Conservation (phyloP, 2,797 vertebrate species). For the Platyrinchus mystaceus region DNA sequence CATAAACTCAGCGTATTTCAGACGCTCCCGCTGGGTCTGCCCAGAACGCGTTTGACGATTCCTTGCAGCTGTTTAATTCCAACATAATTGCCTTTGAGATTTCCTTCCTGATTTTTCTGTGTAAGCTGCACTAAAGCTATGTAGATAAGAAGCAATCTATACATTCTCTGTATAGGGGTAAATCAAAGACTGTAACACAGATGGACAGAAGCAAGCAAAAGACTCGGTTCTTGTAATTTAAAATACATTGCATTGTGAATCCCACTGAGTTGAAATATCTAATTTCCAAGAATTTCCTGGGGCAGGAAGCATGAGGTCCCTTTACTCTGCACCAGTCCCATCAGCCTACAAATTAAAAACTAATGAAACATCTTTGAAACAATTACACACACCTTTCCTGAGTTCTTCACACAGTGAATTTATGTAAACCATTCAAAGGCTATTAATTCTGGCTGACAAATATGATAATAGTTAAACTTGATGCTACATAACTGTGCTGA, state of each 20-base stretch:
- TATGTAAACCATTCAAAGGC: not conserved
- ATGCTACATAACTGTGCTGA: conserved; percentile 26
- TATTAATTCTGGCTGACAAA: conserved; percentile 6
- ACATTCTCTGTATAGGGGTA: not conserved
- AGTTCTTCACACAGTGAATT: conserved; percentile 1
- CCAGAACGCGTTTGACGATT: not conserved
- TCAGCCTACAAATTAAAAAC: conserved; percentile 48
- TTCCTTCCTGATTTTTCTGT: conserved; percentile 28
- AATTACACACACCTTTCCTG: conserved; percentile 41
- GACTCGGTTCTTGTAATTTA: conserved; percentile 9
- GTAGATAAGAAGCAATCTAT: conserved; percentile 36
- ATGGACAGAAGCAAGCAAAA: conserved; percentile 28
- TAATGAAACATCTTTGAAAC: conserved; percentile 53
- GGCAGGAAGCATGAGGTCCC: not conserved
- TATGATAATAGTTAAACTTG: not conserved
- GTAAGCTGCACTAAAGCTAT: conserved; percentile 39
- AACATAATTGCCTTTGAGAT: conserved; percentile 49
- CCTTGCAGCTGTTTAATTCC: conserved; percentile 48
- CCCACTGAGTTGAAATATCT: conserved; percentile 50
- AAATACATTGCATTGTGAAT: conserved; percentile 55
- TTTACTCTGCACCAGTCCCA: not conserved
- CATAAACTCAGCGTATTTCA: not conserved
- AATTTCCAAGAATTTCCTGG: conserved; percentile 48
- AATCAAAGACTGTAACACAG: conserved; percentile 30
- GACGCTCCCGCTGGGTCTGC: not conserved